Percentiles rank a stretch among this genome's conserved stretches.
Conservation (phyloP, 1,140 invertebrate species). For the Chionoecetes opilio region DNA sequence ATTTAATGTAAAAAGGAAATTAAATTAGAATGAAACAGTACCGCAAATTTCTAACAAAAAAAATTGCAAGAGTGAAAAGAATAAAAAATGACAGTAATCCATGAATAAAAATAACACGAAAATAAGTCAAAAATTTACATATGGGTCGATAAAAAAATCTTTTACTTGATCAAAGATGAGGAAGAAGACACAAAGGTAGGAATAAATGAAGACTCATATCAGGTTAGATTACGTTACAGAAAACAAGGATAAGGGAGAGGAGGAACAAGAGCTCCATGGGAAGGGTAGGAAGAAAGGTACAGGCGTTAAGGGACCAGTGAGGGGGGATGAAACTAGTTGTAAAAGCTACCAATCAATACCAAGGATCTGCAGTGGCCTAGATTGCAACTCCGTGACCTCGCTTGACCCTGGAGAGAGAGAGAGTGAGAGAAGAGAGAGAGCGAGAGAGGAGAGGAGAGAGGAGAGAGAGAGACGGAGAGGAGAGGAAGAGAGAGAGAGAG, state of each 20-base stretch:
- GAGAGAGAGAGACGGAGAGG: too few species aligned
- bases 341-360: background rate
- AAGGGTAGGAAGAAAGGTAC: background rate
- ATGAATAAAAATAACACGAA: too few species aligned
- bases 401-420: background rate
- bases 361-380: conserved; percentile 15
- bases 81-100: background rate
- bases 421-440: background rate
- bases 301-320: background rate
- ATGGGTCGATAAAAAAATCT: background rate
- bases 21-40: background rate
- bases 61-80: background rate
- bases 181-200: background rate
- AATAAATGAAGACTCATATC: background rate
- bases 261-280: background rate
- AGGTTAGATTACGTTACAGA: too few species aligned
- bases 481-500: too few species aligned
- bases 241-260: background rate
- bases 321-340: background rate
- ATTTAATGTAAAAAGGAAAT: background rate
- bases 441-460: background rate
- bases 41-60: background rate
- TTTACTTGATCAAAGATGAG: background rate
- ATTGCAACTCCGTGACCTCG: background rate
- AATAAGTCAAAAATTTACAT: background rate